Evolutionary conservation across 2,888 invertebrate species (phyloP), one percentile per base, ranked within the genome.

Genomic region (Chouioia cunea): DNA sequence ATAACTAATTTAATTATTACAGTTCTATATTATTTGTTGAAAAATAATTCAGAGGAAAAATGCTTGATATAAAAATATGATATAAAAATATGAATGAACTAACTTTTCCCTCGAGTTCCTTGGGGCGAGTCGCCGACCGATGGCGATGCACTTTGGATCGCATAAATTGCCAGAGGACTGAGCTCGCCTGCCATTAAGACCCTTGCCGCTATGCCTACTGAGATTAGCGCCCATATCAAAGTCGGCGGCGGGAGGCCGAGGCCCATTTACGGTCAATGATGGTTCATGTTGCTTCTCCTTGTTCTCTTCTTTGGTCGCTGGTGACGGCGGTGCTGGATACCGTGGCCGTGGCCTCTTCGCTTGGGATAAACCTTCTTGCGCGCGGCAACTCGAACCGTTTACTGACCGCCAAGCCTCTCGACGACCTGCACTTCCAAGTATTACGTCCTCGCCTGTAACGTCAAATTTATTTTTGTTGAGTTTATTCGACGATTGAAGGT

Each of bases 131-230:
- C 84, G 82, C 74, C 83, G 84, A n/a, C 83, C 80, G 73, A 84
- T 81, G 72, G 79, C 83, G 76, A 82, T 83, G 10, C 82, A 82
- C 65, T 84, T 84, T 71, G 81, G 89, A 86, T 92, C 92, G 87
- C 92, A 92, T 52, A 93, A 90, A 85, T 92, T 92, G 53, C 93
- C 92, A 78, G 92, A 92, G 74, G 92, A 93, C 77, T 92, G 90
- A 47, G 92, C 92, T 75, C 93, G 87, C 73, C 93, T 89, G 73
- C 92, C 92, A 70, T 91, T 90, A 59, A 92, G 89, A 77, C 92
- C 86, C 80, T 93, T 92, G 79, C 90, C 89, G 81, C 91, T 91
- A 85, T 92, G 92, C 75, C 93, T 90, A 88, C 93, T 92, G 82
- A 93, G 90, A 88, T 93, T 93, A 73, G 93, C 92, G 84, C 93